Evolutionary conservation across 1,140 invertebrate genomes (phyloP).

Genomic region (Drosophila lowei): DNA sequence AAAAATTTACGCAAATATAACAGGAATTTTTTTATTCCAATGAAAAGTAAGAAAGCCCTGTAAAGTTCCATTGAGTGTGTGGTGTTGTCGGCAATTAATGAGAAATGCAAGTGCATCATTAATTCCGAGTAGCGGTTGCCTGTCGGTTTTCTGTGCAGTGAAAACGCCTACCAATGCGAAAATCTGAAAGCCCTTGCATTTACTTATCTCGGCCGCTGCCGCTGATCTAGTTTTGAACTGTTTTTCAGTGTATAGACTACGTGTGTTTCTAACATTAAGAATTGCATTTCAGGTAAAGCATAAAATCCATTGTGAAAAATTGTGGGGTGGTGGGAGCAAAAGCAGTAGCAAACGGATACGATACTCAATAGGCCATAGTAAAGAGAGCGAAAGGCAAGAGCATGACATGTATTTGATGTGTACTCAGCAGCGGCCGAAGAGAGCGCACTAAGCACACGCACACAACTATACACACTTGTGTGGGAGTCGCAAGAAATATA

Average conservation of each 20-base stretch:
- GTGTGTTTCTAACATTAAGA: slow-evolving; percentile 24
- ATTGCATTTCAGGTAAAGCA: slow-evolving; percentile 72
- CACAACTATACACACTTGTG: slow-evolving; percentile 47
- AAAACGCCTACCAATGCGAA: slow-evolving; percentile 47
- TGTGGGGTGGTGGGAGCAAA: slow-evolving; percentile 78
- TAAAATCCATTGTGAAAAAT: slow-evolving; percentile 81
- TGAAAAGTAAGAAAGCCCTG: slow-evolving; percentile 64
- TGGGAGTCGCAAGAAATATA: slow-evolving; percentile 32
- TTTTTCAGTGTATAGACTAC: slow-evolving; percentile 8
- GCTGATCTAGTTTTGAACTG: slow-evolving; percentile 2
- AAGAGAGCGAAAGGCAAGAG: slow-evolving; percentile 54
- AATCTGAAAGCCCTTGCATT: slow-evolving; percentile 4
- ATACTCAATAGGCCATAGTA: slow-evolving; percentile 64
- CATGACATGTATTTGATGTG: slow-evolving; percentile 72
- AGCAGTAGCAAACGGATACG: slow-evolving; percentile 39
- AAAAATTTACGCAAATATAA: slow-evolving; percentile 53
- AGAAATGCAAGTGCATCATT: neutral
- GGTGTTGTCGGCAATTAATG: neutral
- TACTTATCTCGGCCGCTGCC: neutral
- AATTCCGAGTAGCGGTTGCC: slow-evolving; percentile 1
- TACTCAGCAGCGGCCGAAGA: slow-evolving; percentile 66
- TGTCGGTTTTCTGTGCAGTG: slow-evolving; percentile 17
- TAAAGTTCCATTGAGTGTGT: neutral
- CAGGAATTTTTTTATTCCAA: slow-evolving; percentile 57
- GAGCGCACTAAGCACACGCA: slow-evolving; percentile 69